A percentile compares a stretch with the other conserved stretches of the same genome.
These are phyloP conservation scores for Scleropages formosus DNA, from an alignment of 2,797 vertebrate genomes.

Conservation along the genomic window DNA sequence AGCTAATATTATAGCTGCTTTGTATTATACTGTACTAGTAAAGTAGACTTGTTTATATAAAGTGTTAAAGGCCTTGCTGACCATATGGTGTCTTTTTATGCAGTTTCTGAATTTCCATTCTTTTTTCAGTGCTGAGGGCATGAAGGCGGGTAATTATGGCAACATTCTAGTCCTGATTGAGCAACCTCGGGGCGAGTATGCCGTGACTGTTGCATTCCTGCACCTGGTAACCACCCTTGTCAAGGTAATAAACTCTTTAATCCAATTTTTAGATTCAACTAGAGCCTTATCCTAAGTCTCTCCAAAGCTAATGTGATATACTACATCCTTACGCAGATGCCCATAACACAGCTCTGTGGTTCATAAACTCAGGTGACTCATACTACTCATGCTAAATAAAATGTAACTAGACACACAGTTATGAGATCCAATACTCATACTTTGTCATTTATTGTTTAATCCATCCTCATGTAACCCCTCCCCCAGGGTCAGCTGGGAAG, in stretches of 20 bases:
- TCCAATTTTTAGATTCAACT: background rate
- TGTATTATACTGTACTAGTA: no score
- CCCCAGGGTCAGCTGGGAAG: constrained; percentile 89
- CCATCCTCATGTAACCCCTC: background rate
- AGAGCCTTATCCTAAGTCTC: background rate
- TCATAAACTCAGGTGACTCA: background rate
- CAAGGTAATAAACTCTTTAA: constrained; percentile 74
- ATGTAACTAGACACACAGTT: no score
- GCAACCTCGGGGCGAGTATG: constrained; percentile 90
- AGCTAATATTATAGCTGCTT: no score
- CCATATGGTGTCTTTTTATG: background rate
- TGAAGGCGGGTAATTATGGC: constrained; percentile 96
- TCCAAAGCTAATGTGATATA: no score
- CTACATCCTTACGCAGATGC: background rate
- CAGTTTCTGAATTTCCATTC: background rate
- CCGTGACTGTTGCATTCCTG: constrained; percentile 89
- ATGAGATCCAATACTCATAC: no score
- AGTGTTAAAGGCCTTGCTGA: background rate
- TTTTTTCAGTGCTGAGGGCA: constrained; percentile 84
- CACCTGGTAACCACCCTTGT: constrained; percentile 88
- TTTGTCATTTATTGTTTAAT: background rate
- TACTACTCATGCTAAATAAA: no score
- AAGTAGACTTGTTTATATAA: background rate
- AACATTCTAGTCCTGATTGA: constrained; percentile 90
- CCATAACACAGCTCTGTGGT: background rate